Evolutionary conservation across 2,888 invertebrate genomes (phyloP).

Genomic region (Pseudolycoriella hygida): DNA sequence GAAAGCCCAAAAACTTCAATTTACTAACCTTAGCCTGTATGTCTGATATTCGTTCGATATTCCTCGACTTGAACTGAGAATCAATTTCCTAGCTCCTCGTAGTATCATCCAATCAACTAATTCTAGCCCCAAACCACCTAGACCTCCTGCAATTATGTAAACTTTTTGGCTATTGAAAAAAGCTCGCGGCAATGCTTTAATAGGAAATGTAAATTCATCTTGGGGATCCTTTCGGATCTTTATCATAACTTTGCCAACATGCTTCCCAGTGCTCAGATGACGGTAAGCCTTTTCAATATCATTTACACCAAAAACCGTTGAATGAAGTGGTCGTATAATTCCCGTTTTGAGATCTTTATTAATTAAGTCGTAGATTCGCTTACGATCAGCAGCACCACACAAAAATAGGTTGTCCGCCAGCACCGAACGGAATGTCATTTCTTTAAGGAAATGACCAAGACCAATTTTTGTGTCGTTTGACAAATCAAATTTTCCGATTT

Average conservation of each 20-base stretch:
- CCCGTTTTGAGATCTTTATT: conserved; percentile 45
- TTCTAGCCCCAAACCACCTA: conserved; percentile 87
- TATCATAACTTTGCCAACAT: conserved; percentile 54
- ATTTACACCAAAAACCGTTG: conserved; percentile 41
- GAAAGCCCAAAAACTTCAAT: too few relatives aligned
- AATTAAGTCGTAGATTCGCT: conserved; percentile 27
- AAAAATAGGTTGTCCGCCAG: conserved; percentile 47
- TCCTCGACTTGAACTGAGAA: conserved; percentile 67
- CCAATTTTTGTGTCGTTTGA: conserved; percentile 44
- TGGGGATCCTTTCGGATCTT: conserved; percentile 20
- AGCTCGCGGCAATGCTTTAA: conserved; percentile 18
- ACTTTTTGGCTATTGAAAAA: conserved; percentile 20
- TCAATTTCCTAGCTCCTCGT: conserved; percentile 59
- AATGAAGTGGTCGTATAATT: conserved; percentile 47
- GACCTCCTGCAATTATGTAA: conserved; percentile 56
- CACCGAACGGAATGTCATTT: conserved; percentile 51
- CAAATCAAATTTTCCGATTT: conserved; percentile 76
- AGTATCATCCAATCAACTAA: conserved; percentile 70
- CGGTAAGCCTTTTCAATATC: conserved; percentile 57
- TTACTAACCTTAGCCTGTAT: conserved; percentile 41
- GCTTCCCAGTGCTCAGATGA: conserved; percentile 48
- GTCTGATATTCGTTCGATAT: conserved; percentile 67
- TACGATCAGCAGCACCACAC: conserved; percentile 24
- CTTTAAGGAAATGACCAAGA: conserved; percentile 45
- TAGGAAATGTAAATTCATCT: conserved; percentile 14